Evolutionary conservation across 2,888 invertebrate species (phyloP), one percentile per base, ranked within the genome.

Genomic region (Platycnemis pennipes): DNA sequence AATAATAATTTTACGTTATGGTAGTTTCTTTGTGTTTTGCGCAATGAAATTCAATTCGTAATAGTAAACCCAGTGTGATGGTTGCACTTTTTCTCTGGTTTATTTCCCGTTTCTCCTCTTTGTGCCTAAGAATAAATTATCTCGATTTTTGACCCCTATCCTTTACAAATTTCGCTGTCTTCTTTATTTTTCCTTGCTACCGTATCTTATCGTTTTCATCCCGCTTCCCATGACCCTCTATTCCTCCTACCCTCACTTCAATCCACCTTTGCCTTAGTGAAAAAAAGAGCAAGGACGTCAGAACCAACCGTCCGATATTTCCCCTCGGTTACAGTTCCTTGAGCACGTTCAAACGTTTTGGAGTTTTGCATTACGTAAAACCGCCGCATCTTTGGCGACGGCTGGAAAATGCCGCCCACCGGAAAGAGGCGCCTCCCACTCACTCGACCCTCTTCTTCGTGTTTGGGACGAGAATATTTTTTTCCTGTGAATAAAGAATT

Each of bases 281-380:
- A 37, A 42, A 86, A n/a, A 26, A 4, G 77, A 86, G 86, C 26
- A 46, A 87, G 13, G n/a, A 7, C 45, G 11, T 37, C 46, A 1
- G 8, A 46, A 26, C 26, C 46, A 26, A 45, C 46, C 45, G n/a
- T 44, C 87, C 87, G 87, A 44, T 87, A n/a, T 7, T 44, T 46
- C 22, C 87, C 46, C 77, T 3, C 7, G 87, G 46, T n/a, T n/a
- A 26, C 45, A 44, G 87, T 87, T 87, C 45, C 46, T 87, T 87
- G 87, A 45, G 87, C 87, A 87, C 87, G 87, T 77, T 77, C 77
- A 87, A 87, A 44, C 46, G 87, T 19, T 87, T 46, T 46, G 3
- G 45, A n/a, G 87, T 46, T 19, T 77, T 45, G 46, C 87, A 46
- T 87, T 87, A 87, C 87, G 46, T 87, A 87, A 87, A 87, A 44